phyloP scores from a whole-genome alignment of 2,113 vertebrate species.

The Rhegmatorhina hoffmannsi region DNA sequence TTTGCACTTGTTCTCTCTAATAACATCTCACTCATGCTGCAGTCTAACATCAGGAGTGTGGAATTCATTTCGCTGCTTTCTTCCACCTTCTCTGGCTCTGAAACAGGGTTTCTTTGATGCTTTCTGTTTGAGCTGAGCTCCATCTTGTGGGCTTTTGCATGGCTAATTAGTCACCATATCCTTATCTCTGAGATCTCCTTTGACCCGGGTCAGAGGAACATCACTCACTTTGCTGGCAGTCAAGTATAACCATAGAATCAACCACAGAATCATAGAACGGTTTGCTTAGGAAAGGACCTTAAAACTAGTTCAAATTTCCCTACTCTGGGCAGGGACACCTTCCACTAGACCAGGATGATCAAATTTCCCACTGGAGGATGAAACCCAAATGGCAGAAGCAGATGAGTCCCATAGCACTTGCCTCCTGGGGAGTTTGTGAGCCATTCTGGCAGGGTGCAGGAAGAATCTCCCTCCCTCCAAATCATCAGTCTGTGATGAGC shows the following conservation, averaged over 20 bases:
- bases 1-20: background rate
- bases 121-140: constrained; percentile 21
- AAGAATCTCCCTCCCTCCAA: background rate
- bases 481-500: background rate
- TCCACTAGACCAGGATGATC: background rate
- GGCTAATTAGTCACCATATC: background rate
- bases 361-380: background rate
- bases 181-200: background rate
- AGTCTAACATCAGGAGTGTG: background rate
- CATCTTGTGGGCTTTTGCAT: background rate
- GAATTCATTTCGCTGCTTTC: background rate
- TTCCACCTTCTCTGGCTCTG: background rate
- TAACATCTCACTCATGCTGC: background rate
- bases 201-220: background rate
- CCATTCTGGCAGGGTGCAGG: background rate
- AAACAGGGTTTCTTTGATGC: background rate
- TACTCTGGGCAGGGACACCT: background rate
- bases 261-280: background rate
- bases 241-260: background rate
- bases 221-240: rapidly evolving
- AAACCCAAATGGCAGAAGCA: background rate
- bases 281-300: background rate
- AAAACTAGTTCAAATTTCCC: background rate
- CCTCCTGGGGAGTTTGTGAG: background rate
- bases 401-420: background rate